Conservation (phyloP, 1,140 invertebrate species). For the Mizuhopecten yessoensis region DNA sequence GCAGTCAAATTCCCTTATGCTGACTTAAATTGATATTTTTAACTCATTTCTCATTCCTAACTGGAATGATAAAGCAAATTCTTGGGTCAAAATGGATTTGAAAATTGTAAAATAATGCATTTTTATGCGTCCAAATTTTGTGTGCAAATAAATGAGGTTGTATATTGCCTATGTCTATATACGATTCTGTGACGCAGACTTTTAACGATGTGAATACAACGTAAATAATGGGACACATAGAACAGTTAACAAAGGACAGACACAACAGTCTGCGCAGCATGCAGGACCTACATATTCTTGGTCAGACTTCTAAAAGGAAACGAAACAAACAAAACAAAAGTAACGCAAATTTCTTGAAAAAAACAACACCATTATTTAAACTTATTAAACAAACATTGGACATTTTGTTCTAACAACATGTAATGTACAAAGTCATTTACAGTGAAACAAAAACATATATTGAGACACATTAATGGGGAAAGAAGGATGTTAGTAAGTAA, state of each 20-base stretch:
- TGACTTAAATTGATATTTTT: too few species aligned
- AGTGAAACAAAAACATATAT: background rate
- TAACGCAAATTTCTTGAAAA: too few species aligned
- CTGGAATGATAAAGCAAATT: too few species aligned
- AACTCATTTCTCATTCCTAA: too few species aligned
- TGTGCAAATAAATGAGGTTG: too few species aligned
- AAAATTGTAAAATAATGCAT: too few species aligned
- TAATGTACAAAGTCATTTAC: background rate
- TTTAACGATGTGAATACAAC: background rate
- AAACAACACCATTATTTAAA: background rate
- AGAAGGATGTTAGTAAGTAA: too few species aligned
- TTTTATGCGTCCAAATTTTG: too few species aligned
- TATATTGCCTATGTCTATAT: too few species aligned
- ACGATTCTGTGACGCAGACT: background rate
- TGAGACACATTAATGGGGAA: background rate
- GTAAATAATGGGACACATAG: background rate
- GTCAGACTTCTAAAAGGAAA: slow-evolving; percentile 25
- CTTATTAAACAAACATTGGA: background rate
- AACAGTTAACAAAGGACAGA: background rate
- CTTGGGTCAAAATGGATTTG: too few species aligned
- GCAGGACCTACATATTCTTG: slow-evolving; percentile 37
- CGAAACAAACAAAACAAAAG: background rate
- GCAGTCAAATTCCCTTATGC: too few species aligned
- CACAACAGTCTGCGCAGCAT: background rate
- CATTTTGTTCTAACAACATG: background rate